Evolutionary conservation across 2,113 vertebrate genomes (phyloP), one percentile per base, ranked within the genome.

Genomic region (Trichomycterus rosablanca): DNA sequence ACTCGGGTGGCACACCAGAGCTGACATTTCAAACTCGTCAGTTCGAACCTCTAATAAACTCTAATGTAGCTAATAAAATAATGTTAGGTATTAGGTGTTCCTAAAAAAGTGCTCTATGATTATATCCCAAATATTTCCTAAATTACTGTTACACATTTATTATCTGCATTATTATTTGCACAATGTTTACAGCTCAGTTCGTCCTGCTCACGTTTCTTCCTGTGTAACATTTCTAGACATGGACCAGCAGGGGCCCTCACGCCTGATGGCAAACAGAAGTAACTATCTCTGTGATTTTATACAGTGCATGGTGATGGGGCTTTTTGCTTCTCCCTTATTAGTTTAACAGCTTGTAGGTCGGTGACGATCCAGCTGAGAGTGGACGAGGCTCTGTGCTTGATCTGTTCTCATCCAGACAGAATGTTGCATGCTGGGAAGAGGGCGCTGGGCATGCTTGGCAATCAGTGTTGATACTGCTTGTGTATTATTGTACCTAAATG

Each of bases 181-280:
- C 50, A 45, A 18, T 34, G 19, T 18, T 55, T 56, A n/a, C 62
- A 28, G 22, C 51, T 24, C 40, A 24, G 22, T 30, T n/a, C 39
- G 19, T 3, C 50, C 1, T 49, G 39, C 28, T 48, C 89, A 75
- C 78, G 68, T 78, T 23, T 86, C 34, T 87, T 89, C 88, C 86
- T 52, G 67, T 81, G 37, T 84, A 84, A 82, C 86, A 80, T 91
- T 75, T 64, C 85, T 86, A 82, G 91, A 84, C 80, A 74, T 44
- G 88, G 89, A 83, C 84, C 83, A 77, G 82, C 89, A 83, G 88
- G 85, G 79, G 81, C 80, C 82, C 75, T 82, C 82, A 74, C 85
- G 77, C 83, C 89, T 74, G 90, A 86, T 91, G 90, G 83, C 90
- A 86, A 76, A 84, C 83, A 85, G 89, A 96, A 93, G 95, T 97